Evolutionary conservation across 2,113 vertebrate genomes (phyloP).

Genomic region (Nicator chloris): DNA sequence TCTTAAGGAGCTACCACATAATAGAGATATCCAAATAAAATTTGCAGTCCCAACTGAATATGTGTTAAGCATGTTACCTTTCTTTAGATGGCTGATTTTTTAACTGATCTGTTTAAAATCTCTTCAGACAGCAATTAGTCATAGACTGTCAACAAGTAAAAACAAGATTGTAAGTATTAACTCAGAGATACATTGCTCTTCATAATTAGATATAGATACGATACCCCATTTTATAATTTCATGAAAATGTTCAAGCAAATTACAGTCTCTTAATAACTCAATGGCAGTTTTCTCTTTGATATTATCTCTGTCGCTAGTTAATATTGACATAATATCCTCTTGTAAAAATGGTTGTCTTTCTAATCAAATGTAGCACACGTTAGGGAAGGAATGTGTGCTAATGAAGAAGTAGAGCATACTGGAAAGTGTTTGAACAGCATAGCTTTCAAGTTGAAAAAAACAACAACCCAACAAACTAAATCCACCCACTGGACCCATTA

Average conservation of each 20-base stretch:
- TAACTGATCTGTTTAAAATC: constrained; percentile 34
- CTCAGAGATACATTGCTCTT: constrained; percentile 5
- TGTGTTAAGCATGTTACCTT: not conserved
- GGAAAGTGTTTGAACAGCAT: not conserved
- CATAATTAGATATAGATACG: constrained; percentile 40
- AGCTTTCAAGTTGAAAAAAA: not conserved
- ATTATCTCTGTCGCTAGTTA: constrained; percentile 26
- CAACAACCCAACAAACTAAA: not conserved
- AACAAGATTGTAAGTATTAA: constrained; percentile 53
- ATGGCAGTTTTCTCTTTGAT: constrained; percentile 40
- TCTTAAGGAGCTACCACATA: not conserved
- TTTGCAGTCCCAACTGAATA: not conserved
- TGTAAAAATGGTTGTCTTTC: not conserved
- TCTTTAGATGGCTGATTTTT: constrained; percentile 14
- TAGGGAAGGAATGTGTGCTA: not conserved
- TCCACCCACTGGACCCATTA: not conserved
- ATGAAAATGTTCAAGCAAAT: constrained; percentile 42
- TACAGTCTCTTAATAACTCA: not conserved
- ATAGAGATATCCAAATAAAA: not conserved
- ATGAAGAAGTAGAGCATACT: not conserved
- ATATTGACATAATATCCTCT: constrained; percentile 23
- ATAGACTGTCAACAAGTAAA: constrained; percentile 49
- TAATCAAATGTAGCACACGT: not conserved
- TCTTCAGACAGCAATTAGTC: constrained; percentile 57
- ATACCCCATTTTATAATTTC: constrained; percentile 41